Percentiles rank a stretch among this genome's conserved stretches.
Conservation (phyloP, 1,140 invertebrate species). For the Trichonephila clavipes region DNA sequence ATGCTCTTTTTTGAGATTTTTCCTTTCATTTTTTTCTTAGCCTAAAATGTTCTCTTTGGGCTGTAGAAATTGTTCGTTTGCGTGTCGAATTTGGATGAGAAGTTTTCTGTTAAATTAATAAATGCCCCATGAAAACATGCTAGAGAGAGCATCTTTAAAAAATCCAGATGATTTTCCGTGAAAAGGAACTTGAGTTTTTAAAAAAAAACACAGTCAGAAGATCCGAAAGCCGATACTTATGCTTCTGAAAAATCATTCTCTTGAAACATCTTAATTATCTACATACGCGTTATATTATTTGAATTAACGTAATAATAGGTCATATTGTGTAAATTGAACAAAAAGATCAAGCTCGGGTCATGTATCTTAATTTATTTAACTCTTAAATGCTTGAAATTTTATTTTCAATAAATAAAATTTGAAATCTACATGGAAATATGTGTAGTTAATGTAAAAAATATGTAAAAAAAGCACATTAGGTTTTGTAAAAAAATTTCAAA, state of each 20-base stretch:
- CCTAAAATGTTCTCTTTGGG: neutral
- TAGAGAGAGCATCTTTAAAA: neutral
- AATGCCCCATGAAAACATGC: constrained; percentile 23
- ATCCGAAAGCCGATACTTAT: constrained; percentile 37
- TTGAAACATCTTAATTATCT: neutral
- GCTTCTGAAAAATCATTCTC: neutral
- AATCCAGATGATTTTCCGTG: neutral
- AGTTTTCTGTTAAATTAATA: constrained; percentile 74
- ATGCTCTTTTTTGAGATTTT: neutral
- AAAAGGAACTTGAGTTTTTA: neutral
- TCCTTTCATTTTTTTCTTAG: constrained; percentile 3
- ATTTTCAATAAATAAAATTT: too few species aligned
- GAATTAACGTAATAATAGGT: neutral
- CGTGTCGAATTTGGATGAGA: constrained; percentile 47
- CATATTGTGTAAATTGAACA: neutral
- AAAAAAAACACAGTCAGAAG: neutral
- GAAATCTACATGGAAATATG: too few species aligned
- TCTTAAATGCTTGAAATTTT: too few species aligned
- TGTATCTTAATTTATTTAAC: too few species aligned
- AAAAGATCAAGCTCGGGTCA: too few species aligned
- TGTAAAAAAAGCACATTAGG: too few species aligned
- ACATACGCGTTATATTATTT: neutral
- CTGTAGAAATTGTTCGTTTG: constrained; percentile 62
- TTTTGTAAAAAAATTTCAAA: too few species aligned
- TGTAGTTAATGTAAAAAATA: too few species aligned